Evolutionary conservation across 2,797 vertebrate species (phyloP), one percentile per base, ranked within the genome.

Genomic region (Coreius guichenoti): DNA sequence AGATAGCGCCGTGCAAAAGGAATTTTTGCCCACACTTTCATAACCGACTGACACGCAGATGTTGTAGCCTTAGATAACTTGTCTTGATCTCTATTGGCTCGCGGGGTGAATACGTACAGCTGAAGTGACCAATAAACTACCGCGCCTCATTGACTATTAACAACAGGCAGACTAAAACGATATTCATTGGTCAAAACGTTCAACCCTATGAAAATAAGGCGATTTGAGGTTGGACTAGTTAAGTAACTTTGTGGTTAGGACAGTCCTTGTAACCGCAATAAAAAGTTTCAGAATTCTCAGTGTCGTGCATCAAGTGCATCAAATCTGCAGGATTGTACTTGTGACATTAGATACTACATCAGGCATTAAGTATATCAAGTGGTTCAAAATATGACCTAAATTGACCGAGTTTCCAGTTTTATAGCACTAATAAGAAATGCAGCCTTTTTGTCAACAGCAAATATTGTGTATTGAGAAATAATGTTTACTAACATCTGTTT

Each of bases 61-160:
- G 16, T 80, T 80, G 75, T 61, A 31, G 39, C 6, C 54, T 94
- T 93, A 91, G 89, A 78, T 93, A 93, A 93, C 88, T 23, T 0
- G 11, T 2, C 0, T 9, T 5, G 0, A 26, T 19, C 12, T 63
- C 26, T 0, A 93, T 92, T 94, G 92, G 92, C 68, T 88, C 26
- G 0, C 1, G 1, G 0, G 8, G 0, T 14, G 3, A 5, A 76
- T 58, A 90, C 0, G 3, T 72, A 82, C 49, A 51, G 3, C 8
- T 2, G 1, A 1, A 1, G 0, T 3, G 43, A 23, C 93, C 88
- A 93, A 92, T 94, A 33, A 17, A 7, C 23, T 23, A 17, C 72
- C 47, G 5, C 58, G 88, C 79, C 2, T 74, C 36, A 16, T n/a
- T 68, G 51, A 72, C 5, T 84, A 45, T 84, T 56, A 45, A 82